phyloP scores from a whole-genome alignment of 2,797 vertebrate species.

The Syngnathus rostellatus region DNA sequence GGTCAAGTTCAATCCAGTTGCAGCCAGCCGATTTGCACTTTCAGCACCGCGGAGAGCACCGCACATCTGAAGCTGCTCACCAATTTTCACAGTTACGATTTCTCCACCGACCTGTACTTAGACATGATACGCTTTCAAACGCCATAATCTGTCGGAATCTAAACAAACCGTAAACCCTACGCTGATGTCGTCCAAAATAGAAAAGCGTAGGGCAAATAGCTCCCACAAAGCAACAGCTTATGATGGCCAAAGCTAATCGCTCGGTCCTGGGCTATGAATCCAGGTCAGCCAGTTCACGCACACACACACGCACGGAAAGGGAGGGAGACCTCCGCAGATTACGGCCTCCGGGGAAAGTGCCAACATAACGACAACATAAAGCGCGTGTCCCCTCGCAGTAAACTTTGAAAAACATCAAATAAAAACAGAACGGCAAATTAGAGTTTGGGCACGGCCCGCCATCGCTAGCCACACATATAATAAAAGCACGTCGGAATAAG shows the following conservation, averaged over 20 bases:
- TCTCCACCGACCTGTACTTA: background rate
- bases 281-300: constrained; percentile 46
- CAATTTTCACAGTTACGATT: background rate
- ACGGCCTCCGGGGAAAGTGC: constrained; percentile 44
- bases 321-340: constrained; percentile 24
- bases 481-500: no score
- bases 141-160: constrained; percentile 12
- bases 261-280: constrained; percentile 36
- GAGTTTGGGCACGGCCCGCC: background rate
- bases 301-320: constrained; percentile 15
- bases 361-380: constrained; percentile 23
- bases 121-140: constrained; percentile 9
- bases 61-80: no score
- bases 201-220: constrained; percentile 9
- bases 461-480: no score
- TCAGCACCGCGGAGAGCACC: constrained; percentile 63
- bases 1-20: constrained; percentile 54
- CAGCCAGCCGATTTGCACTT: constrained; percentile 42
- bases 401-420: background rate
- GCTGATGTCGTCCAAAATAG: constrained; percentile 7
- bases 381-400: constrained; percentile 1
- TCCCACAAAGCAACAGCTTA: constrained; percentile 24
- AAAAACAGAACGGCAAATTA: background rate
- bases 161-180: constrained; percentile 17
- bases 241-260: constrained; percentile 29